Percentiles rank a stretch among this genome's conserved stretches.
These are phyloP conservation scores for Sinhomidia bicolor DNA, from an alignment of 2,888 invertebrate species.

Conservation along the genomic window DNA sequence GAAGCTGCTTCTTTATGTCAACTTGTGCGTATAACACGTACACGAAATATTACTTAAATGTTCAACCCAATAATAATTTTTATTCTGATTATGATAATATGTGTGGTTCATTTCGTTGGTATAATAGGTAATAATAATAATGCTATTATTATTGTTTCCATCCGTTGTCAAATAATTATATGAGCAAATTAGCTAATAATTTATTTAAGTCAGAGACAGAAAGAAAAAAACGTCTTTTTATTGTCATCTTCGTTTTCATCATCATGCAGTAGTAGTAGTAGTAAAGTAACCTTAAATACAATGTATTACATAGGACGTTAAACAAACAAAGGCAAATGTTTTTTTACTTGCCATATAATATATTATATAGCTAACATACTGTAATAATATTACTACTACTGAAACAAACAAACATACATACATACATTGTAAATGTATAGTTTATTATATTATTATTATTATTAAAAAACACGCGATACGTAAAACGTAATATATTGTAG, in stretches of 20 bases:
- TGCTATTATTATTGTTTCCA: too few species aligned
- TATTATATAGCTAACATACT: too few species aligned
- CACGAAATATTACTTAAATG: neutral
- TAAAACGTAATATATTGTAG: too few species aligned
- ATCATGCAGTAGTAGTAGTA: too few species aligned
- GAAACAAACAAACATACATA: too few species aligned
- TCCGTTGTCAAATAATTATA: neutral
- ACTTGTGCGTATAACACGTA: slow-evolving; percentile 18
- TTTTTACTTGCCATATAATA: slow-evolving; percentile 54
- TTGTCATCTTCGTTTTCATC: slow-evolving; percentile 9
- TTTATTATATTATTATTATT: neutral
- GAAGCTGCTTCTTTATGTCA: slow-evolving; percentile 44
- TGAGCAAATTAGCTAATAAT: too few species aligned
- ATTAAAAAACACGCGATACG: neutral
- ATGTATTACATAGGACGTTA: neutral
- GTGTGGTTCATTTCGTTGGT: neutral
- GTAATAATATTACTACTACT: too few species aligned
- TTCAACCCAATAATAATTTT: slow-evolving; percentile 19
- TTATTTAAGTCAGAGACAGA: neutral
- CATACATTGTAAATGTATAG: too few species aligned
- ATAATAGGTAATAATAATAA: too few species aligned
- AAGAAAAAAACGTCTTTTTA: neutral
- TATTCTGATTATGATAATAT: neutral
- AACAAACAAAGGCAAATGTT: neutral
- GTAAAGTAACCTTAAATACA: too few species aligned